phyloP scores from a whole-genome alignment of 2,888 invertebrate genomes.

The Machimus atricapillus region DNA sequence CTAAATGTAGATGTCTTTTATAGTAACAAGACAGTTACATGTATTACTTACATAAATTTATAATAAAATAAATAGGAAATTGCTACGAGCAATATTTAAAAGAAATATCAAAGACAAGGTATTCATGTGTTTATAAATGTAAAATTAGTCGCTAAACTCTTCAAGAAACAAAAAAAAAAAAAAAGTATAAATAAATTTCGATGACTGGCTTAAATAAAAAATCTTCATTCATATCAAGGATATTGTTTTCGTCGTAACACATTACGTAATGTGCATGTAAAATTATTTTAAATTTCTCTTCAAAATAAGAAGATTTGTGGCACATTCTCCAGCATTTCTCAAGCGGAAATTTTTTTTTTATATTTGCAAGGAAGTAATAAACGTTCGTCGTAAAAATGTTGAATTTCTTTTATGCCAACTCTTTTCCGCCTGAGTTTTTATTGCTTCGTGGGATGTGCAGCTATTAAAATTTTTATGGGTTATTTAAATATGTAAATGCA shows the following conservation, averaged over 20 bases:
- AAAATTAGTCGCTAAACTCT: background rate
- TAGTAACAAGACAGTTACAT: too few relatives aligned
- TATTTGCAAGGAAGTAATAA: background rate
- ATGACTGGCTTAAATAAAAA: background rate
- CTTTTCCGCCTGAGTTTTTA: background rate
- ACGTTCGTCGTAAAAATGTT: background rate
- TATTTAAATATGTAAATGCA: background rate
- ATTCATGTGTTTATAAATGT: background rate
- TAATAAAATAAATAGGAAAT: too few relatives aligned
- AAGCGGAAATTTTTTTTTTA: background rate
- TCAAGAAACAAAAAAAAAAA: background rate
- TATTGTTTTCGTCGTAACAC: background rate
- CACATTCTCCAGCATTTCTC: background rate
- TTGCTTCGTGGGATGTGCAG: background rate
- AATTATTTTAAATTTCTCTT: background rate
- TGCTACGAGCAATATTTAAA: background rate
- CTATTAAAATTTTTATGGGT: background rate
- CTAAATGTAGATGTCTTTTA: too few relatives aligned
- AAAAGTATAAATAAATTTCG: background rate
- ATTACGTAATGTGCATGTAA: background rate
- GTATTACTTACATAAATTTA: too few relatives aligned
- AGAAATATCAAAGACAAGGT: too few relatives aligned
- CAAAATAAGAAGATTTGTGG: background rate
- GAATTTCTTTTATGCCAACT: background rate
- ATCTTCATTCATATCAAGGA: background rate